A percentile compares a stretch with the other conserved stretches of the same genome.
phyloP scores from a whole-genome alignment of 92 coral and sea anemone species.

The Umimayanthus chanpuru region DNA sequence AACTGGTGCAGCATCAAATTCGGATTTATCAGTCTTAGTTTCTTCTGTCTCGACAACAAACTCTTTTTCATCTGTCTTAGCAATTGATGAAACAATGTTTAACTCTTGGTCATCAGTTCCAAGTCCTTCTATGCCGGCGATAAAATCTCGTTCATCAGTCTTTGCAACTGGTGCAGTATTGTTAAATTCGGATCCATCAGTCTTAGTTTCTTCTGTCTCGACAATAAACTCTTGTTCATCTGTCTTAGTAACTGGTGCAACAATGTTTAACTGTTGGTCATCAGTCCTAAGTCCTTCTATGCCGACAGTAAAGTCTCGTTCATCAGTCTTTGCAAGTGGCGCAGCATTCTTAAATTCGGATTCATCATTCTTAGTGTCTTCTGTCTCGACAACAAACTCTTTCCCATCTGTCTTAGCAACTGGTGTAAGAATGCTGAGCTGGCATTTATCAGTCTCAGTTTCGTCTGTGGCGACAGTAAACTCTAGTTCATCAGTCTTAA shows the following conservation, averaged over 20 bases:
- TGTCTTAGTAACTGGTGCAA: background rate
- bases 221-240: background rate
- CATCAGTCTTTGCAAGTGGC: background rate
- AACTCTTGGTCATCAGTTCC: too few species aligned
- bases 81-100: background rate
- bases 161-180: too few species aligned
- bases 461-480: background rate
- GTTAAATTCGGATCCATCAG: too few species aligned
- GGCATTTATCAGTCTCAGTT: background rate
- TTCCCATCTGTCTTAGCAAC: background rate
- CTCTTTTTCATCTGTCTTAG: background rate
- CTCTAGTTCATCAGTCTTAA: background rate
- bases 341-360: background rate
- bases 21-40: background rate
- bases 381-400: background rate
- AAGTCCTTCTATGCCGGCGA: too few species aligned
- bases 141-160: too few species aligned
- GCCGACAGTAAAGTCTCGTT: background rate
- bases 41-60: background rate
- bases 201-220: background rate
- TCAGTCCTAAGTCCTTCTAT: background rate
- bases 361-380: background rate
- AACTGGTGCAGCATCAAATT: background rate
- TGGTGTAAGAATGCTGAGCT: background rate
- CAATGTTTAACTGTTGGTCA: background rate